Evolutionary conservation across 2,888 invertebrate species (phyloP), one percentile per base, ranked within the genome.

Genomic region (Rhagonycha lutea): DNA sequence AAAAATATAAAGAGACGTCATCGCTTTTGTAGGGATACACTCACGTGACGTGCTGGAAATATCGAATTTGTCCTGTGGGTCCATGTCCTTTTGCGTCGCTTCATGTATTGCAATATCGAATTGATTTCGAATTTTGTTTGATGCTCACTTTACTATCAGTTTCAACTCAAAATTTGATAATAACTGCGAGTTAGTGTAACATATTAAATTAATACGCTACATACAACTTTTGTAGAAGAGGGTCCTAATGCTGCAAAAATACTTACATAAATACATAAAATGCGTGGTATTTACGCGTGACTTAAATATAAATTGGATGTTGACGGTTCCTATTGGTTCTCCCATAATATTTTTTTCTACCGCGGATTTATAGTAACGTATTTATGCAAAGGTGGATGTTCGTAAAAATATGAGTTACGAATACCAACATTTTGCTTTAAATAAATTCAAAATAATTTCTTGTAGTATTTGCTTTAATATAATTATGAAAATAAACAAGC

Each of bases 21-120:
- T 74, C 60, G 70, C 72, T n/a, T 7, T 47, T 80, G 80, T 80
- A 79, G 79, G 76, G 74, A 73, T 69, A 67, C 72, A 74, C 68
- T 69, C 78, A 76, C 77, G 74, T 79, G 78, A 72, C 76, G 75
- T 70, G n/a, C 7, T 68, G 18, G 67, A 69, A 77, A 77, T 81
- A 80, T 80, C 71, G 81, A 81, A 80, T 80, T 80, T 79, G 78
- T 79, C 80, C 80, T 80, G 78, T 73, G 80, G 80, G 81, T 79
- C 76, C 77, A 74, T 74, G 47, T n/a, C 47, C n/a, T 47, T n/a
- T 75, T 77, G 68, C 73, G 23, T 65, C 67, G 61, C 29, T 26
- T 61, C 68, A 47, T 47, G 47, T 47, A n/a, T 47, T 47, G n/a
- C 47, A 47, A 47, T 47, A 47, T 47, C 11, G n/a, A 12, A n/a